Percentiles rank a stretch among this genome's conserved stretches.
Conservation (phyloP, 2,113 vertebrate genomes). For the Alectura lathami region DNA sequence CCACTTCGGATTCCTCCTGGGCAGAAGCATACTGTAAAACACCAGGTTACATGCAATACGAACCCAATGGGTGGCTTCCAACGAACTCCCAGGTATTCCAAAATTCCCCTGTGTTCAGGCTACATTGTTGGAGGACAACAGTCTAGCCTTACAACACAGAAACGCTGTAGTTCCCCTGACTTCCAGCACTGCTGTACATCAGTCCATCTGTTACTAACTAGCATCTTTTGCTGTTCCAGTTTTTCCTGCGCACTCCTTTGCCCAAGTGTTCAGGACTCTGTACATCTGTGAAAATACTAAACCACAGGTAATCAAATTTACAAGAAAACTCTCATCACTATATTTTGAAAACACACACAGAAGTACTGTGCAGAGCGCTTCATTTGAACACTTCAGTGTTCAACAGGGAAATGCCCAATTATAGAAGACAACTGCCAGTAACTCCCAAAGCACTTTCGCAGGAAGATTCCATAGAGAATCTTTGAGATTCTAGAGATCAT, state of each 20-base stretch:
- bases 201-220: neutral
- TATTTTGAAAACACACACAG: neutral
- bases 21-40: neutral
- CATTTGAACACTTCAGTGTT: neutral
- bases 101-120: neutral
- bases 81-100: neutral
- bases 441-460: neutral
- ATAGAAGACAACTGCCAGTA: neutral
- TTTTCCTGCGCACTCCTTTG: neutral
- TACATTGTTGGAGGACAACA: neutral
- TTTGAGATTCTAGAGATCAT: too few species aligned
- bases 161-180: neutral
- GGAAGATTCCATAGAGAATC: neutral
- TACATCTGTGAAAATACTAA: neutral
- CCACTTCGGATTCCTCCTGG: accelerated
- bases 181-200: neutral
- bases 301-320: neutral
- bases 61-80: neutral
- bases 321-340: neutral
- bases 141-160: neutral
- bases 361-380: neutral
- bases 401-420: neutral
- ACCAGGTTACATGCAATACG: neutral
- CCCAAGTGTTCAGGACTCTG: neutral
- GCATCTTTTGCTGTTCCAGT: neutral